Conservation (phyloP, 2,888 invertebrate genomes). For the Esperia sulphurella region DNA sequence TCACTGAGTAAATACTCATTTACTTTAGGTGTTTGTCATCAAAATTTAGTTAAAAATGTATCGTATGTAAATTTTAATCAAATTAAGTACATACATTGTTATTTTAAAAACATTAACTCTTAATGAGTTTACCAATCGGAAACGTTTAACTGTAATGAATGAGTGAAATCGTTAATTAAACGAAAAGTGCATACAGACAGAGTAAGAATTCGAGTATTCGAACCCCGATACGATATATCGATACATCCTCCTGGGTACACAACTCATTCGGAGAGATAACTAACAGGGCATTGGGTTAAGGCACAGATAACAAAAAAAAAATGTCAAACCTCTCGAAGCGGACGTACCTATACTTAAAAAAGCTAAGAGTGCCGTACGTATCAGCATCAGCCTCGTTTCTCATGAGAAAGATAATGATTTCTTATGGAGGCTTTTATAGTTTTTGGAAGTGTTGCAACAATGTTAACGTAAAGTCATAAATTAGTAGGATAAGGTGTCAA, state of each 20-base stretch:
- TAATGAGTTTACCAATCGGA: conserved; percentile 50
- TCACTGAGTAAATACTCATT: no score
- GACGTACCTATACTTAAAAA: conserved; percentile 34
- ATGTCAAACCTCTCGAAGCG: conserved; percentile 27
- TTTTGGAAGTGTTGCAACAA: conserved; percentile 29
- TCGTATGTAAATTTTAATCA: conserved; percentile 21
- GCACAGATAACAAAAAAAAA: conserved; percentile 19
- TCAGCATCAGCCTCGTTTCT: conserved; percentile 42
- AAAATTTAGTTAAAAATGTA: conserved; percentile 10
- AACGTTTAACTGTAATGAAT: conserved; percentile 44
- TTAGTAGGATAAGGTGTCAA: conserved; percentile 1
- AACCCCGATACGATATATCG: conserved; percentile 30
- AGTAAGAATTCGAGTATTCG: conserved; percentile 33
- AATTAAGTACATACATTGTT: conserved; percentile 26
- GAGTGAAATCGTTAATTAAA: conserved; percentile 51
- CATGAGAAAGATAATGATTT: conserved; percentile 40
- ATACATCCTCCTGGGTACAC: conserved; percentile 30
- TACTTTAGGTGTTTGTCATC: no score
- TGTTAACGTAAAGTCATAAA: conserved; percentile 20
- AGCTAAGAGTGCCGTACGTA: conserved; percentile 27
- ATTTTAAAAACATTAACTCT: conserved; percentile 13
- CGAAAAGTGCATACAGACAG: conserved; percentile 36
- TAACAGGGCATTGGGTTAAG: conserved; percentile 2
- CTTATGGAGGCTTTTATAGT: conserved; percentile 23
- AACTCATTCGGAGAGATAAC: conserved; percentile 34